These are phyloP conservation scores for Odontophorus gujanensis DNA, from an alignment of 2,113 vertebrate species.

Conservation along the genomic window DNA sequence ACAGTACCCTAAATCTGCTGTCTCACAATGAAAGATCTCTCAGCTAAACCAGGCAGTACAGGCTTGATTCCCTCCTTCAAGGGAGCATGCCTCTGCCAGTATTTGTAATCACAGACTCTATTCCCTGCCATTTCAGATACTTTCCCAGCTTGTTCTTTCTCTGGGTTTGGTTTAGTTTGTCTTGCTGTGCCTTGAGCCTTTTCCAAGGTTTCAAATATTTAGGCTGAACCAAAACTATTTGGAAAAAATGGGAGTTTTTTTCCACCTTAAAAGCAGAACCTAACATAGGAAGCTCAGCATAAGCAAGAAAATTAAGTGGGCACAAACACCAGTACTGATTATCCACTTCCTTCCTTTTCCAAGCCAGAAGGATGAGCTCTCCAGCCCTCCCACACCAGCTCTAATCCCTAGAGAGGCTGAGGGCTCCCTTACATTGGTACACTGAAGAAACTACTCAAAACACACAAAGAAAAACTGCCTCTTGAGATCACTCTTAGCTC, in stretches of 20 bases:
- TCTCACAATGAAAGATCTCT: neutral
- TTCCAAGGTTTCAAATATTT: conserved; percentile 50
- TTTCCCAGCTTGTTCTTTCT: conserved; percentile 13
- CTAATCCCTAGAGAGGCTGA: conserved; percentile 11
- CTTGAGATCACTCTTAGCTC: neutral
- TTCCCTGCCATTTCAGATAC: conserved; percentile 17
- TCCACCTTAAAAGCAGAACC: conserved; percentile 47
- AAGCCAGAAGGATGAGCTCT: conserved; percentile 42
- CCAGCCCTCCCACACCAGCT: conserved; percentile 4
- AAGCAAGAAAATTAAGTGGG: conserved; percentile 51
- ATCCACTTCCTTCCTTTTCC: conserved; percentile 52
- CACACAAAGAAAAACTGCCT: conserved; percentile 10
- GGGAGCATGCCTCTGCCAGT: neutral
- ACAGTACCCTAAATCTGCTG: neutral
- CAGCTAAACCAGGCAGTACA: neutral
- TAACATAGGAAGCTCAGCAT: conserved; percentile 41
- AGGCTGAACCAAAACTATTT: conserved; percentile 46
- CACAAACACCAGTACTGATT: conserved; percentile 15
- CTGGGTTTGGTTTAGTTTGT: conserved; percentile 20
- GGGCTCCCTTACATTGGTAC: conserved; percentile 7
- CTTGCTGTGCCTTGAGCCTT: conserved; percentile 46
- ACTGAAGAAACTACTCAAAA: conserved; percentile 45
- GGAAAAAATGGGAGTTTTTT: conserved; percentile 49
- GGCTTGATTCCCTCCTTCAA: neutral
- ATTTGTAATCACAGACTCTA: neutral